phyloP scores from a whole-genome alignment of 1,140 invertebrate species.

The Pseudomyrmex sp. region DNA sequence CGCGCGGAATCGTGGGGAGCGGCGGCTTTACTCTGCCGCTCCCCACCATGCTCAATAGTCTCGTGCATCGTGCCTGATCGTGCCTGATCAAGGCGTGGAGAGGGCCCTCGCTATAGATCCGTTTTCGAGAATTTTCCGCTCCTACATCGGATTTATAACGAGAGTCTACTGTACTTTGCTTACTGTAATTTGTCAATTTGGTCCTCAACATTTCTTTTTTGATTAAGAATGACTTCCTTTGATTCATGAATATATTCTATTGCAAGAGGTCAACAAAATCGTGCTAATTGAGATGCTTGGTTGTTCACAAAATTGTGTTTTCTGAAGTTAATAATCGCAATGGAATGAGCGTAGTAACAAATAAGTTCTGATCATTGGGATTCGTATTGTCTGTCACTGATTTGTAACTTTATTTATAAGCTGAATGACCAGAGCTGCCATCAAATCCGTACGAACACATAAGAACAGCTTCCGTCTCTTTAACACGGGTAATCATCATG shows the following conservation, averaged over 20 bases:
- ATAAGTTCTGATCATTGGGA: background rate
- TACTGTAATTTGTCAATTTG: slow-evolving; percentile 38
- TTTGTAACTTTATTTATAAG: background rate
- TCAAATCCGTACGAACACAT: slow-evolving; percentile 37
- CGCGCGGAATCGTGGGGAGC: no score
- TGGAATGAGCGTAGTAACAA: background rate
- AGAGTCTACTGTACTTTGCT: background rate
- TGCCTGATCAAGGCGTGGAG: no score
- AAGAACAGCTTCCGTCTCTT: background rate
- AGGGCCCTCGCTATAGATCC: no score
- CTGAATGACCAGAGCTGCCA: slow-evolving; percentile 8
- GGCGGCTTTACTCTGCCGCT: no score
- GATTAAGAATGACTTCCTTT: background rate
- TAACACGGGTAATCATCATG: background rate
- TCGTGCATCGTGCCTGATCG: no score
- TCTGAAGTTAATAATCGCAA: background rate
- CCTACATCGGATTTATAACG: no score
- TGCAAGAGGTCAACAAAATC: slow-evolving; percentile 29
- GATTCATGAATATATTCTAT: slow-evolving; percentile 11
- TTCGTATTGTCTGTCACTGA: slow-evolving; percentile 1
- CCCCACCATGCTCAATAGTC: no score
- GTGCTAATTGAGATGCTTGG: background rate
- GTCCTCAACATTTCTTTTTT: slow-evolving; percentile 26
- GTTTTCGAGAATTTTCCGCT: no score
- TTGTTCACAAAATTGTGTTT: slow-evolving; percentile 34